These are phyloP conservation scores for Drosophila suboccidentalis DNA, from an alignment of 2,888 invertebrate genomes.

Conservation along the genomic window DNA sequence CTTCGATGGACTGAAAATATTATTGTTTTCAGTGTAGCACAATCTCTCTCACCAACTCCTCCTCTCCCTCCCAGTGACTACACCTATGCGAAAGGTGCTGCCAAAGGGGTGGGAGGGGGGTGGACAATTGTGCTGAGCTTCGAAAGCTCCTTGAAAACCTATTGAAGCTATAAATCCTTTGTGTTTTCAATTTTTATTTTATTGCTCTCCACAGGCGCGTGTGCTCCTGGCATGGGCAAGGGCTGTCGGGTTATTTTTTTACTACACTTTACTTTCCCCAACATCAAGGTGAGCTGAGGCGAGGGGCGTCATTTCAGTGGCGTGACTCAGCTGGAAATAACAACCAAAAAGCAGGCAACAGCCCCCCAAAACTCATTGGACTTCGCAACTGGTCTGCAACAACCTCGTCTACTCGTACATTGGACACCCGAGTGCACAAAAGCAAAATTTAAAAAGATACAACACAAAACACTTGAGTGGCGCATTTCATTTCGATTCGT, in stretches of 20 bases:
- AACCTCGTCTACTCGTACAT: slow-evolving; percentile 37
- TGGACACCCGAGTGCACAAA: slow-evolving; percentile 64
- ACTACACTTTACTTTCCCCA: not conserved
- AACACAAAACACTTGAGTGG: slow-evolving; percentile 68
- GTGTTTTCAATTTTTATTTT: slow-evolving; percentile 83
- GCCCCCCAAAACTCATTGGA: slow-evolving; percentile 24
- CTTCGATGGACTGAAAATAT: slow-evolving; percentile 63
- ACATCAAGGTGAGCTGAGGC: slow-evolving; percentile 26
- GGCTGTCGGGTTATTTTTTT: slow-evolving; percentile 4
- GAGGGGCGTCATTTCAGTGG: slow-evolving; percentile 32
- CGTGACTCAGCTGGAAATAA: slow-evolving; percentile 64
- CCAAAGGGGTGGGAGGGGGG: slow-evolving; percentile 2
- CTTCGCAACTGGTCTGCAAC: slow-evolving; percentile 29
- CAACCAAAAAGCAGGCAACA: slow-evolving; percentile 56
- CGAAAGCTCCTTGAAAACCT: slow-evolving; percentile 79
- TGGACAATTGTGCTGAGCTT: slow-evolving; percentile 67
- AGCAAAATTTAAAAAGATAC: slow-evolving; percentile 78
- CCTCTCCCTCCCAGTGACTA: not conserved
- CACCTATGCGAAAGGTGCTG: slow-evolving; percentile 7
- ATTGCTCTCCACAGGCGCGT: slow-evolving; percentile 75
- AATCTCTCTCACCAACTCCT: not conserved
- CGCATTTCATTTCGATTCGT: slow-evolving; percentile 49
- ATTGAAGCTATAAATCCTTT: slow-evolving; percentile 83
- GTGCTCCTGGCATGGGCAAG: slow-evolving; percentile 36
- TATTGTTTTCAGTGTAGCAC: slow-evolving; percentile 64